Evolutionary conservation across 2,797 vertebrate genomes (phyloP), one percentile per base, ranked within the genome.

Genomic region (Chiloscyllium punctatum): DNA sequence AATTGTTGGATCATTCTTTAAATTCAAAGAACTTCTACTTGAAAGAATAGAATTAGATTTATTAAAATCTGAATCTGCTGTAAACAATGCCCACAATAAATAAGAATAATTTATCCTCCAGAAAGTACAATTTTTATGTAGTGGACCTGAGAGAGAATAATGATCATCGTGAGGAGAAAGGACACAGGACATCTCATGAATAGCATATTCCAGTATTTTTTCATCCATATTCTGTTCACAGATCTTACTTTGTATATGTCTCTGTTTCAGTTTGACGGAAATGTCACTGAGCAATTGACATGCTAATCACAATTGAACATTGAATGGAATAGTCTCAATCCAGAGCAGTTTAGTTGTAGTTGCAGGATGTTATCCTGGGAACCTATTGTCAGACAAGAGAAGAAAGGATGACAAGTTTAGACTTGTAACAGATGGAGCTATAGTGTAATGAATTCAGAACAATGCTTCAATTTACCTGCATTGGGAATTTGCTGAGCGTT

Each of bases 291-390:
- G 62, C 66, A 69, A 69, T 69, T 92, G 62, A 92, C 33, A 69
- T 92, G 90, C n/a, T 92, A 69, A 92, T 92, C 90, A 42, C 90
- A 42, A 69, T 13, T 62, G 57, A 42, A 18, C n/a, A 25, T 42
- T 69, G 66, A 92, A 92, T 92, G 62, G 57, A 91, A n/a, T 66
- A 37, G 88, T 91, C 88, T 68, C 66, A 91, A 62, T 91, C 9
- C 66, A 66, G 15, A 66, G 87, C 13, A 92, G 62, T 69, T 92
- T 68, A 21, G n/a, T 69, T 68, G n/a, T 68, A 92, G 66, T 37
- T 68, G 23, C n/a, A 69, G n/a, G n/a, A 69, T 92, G 18, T 66
- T 68, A 92, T 42, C 90, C 8, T 88, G 86, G 86, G 86, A 88
- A 30, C 25, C 51, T 92, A 68, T 5, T 92, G 90, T 42, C 90